Evolutionary conservation across 2,113 vertebrate genomes (phyloP), one percentile per base, ranked within the genome.

Genomic region (Psittacus erithacus): DNA sequence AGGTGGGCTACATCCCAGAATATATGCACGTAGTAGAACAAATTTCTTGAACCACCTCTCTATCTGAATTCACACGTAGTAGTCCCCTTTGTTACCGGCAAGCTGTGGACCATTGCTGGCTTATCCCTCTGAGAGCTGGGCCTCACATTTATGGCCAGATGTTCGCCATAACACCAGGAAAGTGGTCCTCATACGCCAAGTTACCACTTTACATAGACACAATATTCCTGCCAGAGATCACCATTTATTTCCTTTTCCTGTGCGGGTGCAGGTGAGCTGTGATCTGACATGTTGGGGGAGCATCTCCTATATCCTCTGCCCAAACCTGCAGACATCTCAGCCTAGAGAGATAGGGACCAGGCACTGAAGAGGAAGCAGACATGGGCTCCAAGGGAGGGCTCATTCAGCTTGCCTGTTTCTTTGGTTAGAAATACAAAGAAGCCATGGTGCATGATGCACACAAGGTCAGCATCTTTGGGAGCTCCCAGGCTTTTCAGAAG

Each of bases 1-100:
- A 70, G 29, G 33, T 55, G 33, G n/a, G 10, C 29, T 62, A 3
- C 16, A 33, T 50, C 33, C 27, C 74, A 60, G 71, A 80, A 23
- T 13, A 59, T 39, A 20, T 47, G 41, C 17, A 9, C 7, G 35
- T 0, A 59, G 65, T 78, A 74, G 29, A 84, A 18, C 19, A 84
- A 50, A 28, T 14, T 80, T 73, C 57, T 75, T 68, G 49, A 64
- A 84, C 60, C 35, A 12, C 29, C 15, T 83, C 53, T 20, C 64
- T 44, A 6, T 35, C 23, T 16, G 22, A 46, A 39, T 27, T 15
- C 33, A 38, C 0, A 0, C 9, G n/a, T 1, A 1, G 11, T 35
- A 12, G 10, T 60, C 13, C 33, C 41, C 12, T 18, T 87, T 74
- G 41, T 22, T 35, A 27, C 44, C 1, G 0, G n/a, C 4, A 39